phyloP scores from a whole-genome alignment of 1,140 invertebrate species.

The Drosophila sturtevanti region DNA sequence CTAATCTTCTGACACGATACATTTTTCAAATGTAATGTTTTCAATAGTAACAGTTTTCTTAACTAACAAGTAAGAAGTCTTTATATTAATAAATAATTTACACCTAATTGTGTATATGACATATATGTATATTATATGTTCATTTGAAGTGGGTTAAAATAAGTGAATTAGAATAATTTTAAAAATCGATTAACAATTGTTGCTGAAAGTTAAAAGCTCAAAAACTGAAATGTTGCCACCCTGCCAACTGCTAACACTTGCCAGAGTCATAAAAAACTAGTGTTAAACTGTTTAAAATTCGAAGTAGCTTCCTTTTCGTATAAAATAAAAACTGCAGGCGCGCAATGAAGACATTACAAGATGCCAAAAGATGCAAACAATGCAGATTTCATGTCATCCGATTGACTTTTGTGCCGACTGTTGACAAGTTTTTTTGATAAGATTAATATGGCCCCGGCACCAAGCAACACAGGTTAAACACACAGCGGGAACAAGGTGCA shows the following conservation, averaged over 20 bases:
- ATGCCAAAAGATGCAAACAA: conserved; percentile 48
- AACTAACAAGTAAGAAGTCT: too few relatives aligned
- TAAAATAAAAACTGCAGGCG: not conserved
- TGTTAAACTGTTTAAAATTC: not conserved
- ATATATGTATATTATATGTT: too few relatives aligned
- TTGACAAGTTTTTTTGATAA: conserved; percentile 78
- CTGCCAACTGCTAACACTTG: not conserved
- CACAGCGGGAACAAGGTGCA: not conserved
- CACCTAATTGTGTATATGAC: too few relatives aligned
- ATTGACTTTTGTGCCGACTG: conserved; percentile 63
- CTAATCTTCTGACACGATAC: too few relatives aligned
- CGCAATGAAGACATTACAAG: conserved; percentile 48
- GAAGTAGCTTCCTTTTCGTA: not conserved
- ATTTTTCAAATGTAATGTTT: too few relatives aligned
- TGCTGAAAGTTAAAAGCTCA: too few relatives aligned
- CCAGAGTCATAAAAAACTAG: not conserved
- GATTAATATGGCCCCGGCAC: conserved; percentile 72
- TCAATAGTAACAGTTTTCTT: too few relatives aligned
- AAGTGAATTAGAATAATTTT: too few relatives aligned
- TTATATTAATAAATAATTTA: too few relatives aligned
- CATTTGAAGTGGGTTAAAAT: too few relatives aligned
- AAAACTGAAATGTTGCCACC: not conserved
- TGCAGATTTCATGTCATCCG: conserved; percentile 69
- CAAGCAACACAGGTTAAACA: conserved; percentile 2
- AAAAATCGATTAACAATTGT: too few relatives aligned